Base-by-base conservation (phyloP, 2,797 vertebrate species). In the Myotis daubentonii region DNA sequence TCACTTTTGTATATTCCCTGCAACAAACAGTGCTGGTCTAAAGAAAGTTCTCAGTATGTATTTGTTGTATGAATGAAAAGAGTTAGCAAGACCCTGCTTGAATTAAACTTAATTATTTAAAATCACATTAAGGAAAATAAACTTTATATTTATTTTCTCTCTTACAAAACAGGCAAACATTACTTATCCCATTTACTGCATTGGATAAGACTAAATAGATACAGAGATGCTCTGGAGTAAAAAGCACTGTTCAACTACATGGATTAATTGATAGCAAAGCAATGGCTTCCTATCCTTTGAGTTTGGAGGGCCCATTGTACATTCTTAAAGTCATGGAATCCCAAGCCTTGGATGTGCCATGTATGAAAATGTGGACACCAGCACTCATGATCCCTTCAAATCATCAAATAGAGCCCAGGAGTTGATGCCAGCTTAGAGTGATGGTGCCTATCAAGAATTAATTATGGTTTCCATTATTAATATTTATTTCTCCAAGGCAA, bases 81-180 rank as follows among this genome's bases (percentile, higher is more conserved):
- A 55, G 25, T 30, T 60, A 93, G 6, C 53, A 84, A 92, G 82
- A 68, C 38, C 33, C 49, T 70, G 60, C 41, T 1, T 55, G 17
- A 93, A 70, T 89, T 71, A 93, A 97, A 79, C 23, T 62, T 20
- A 78, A 15, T 71, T 57, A 51, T 57, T 87, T 11, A 49, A 71
- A 68, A 55, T 75, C 71, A 16, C 51, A 72, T 36, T 53, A 84
- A 95, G 89, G 36, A 86, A 92, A 85, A 65, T 62, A 57, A 83
- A 80, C 30, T 93, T 95, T 91, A 19, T 76, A 89, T 68, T 96
- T 95, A 83, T 94, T 85, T 90, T 87, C 66, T 86, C 19, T 93
- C 78, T 87, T 93, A 66, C 47, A 87, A 89, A 92, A 62, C 53
- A 87, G 57, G 13, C 33, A 94, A 91, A 55, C 30, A 79, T 79